phyloP scores from a whole-genome alignment of 2,113 vertebrate genomes.

The Sisor rabdophorus region DNA sequence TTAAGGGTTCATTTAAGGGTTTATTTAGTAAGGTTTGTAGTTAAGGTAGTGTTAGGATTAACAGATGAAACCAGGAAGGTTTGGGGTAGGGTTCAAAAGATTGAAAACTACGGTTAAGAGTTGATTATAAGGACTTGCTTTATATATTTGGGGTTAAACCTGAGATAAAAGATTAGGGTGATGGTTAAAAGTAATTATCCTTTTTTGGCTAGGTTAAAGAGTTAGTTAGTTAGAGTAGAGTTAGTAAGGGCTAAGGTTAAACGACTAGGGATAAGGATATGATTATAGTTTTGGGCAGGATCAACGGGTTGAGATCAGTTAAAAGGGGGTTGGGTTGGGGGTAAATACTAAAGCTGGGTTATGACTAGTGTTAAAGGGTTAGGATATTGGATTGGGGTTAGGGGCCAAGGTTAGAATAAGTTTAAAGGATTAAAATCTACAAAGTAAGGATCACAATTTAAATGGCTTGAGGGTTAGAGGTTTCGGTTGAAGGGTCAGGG shows the following conservation, averaged over 20 bases:
- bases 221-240: no score
- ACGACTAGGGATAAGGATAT: no score
- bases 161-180: background rate
- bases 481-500: background rate
- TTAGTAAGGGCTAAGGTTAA: background rate
- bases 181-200: background rate
- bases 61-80: background rate
- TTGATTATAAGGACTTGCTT: no score
- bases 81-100: background rate
- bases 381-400: background rate
- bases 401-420: background rate
- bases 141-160: no score
- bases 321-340: background rate
- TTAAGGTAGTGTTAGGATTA: no score
- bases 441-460: no score
- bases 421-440: background rate
- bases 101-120: no score
- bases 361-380: background rate
- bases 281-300: no score
- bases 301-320: no score
- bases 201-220: no score
- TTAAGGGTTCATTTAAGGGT: no score
- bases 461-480: background rate
- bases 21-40: no score
- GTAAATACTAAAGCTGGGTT: background rate